These are phyloP conservation scores for Leucozona laternaria DNA, from an alignment of 2,888 invertebrate species.

Conservation along the genomic window DNA sequence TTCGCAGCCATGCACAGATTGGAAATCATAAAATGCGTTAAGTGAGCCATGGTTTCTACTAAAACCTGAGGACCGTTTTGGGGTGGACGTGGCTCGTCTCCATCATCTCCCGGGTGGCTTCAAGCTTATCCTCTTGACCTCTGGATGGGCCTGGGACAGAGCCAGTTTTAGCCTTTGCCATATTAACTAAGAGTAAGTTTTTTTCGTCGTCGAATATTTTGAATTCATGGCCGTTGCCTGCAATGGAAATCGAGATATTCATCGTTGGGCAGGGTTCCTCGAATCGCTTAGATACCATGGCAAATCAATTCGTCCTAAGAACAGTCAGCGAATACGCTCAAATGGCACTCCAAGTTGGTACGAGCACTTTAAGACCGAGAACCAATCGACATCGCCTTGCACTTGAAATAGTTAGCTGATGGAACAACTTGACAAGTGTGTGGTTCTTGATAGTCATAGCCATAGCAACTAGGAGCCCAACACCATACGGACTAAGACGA, in stretches of 20 bases:
- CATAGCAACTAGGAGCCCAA: constrained; percentile 98
- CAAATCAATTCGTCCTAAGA: constrained; percentile 94
- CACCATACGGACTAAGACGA: constrained; percentile 98
- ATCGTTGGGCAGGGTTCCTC: constrained; percentile 98
- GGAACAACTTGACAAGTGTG: constrained; percentile 99
- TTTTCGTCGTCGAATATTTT: constrained; percentile 92
- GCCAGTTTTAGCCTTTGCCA: constrained; percentile 79
- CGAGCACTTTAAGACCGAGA: constrained; percentile 98
- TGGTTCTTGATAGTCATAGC: constrained; percentile 97
- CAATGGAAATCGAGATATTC: constrained; percentile 95
- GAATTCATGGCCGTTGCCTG: constrained; percentile 93
- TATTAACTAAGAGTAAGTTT: constrained; percentile 79
- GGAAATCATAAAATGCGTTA: constrained; percentile 42
- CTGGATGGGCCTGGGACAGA: constrained; percentile 78
- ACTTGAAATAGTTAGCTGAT: constrained; percentile 98
- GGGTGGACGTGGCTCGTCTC: constrained; percentile 78
- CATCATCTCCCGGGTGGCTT: constrained; percentile 81
- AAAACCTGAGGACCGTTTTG: constrained; percentile 83
- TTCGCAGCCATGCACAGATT: constrained; percentile 7
- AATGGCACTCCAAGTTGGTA: constrained; percentile 97
- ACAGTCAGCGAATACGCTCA: constrained; percentile 89
- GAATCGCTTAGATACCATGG: constrained; percentile 95
- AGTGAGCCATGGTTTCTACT: constrained; percentile 83
- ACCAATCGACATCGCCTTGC: constrained; percentile 99
- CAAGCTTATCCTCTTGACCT: constrained; percentile 82